These are phyloP conservation scores for Crossoptilon crossoptilon DNA, from an alignment of 2,797 vertebrate genomes.

Conservation along the genomic window DNA sequence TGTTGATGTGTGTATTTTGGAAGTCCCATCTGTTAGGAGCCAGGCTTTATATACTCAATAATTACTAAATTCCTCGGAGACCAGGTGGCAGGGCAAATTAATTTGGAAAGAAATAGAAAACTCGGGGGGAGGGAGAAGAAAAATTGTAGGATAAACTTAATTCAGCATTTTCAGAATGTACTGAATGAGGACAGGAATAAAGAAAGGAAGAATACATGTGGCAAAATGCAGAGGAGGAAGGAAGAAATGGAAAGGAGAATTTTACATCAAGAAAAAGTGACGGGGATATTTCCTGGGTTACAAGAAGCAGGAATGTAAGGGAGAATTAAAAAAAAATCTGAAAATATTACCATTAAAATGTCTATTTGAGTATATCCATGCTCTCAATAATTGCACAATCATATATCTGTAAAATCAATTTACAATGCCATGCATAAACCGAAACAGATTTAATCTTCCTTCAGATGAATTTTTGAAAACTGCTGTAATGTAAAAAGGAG, in stretches of 20 bases:
- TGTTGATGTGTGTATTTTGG: slow-evolving; percentile 55
- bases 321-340: not conserved
- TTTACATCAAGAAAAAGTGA: not conserved
- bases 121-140: not conserved
- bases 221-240: not conserved
- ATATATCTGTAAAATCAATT: not conserved
- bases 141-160: slow-evolving; percentile 37
- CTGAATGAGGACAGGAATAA: not conserved
- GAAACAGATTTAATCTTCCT: not conserved
- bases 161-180: slow-evolving; percentile 41
- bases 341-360: not conserved
- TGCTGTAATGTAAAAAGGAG: not conserved
- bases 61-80: slow-evolving; percentile 63
- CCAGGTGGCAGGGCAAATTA: slow-evolving; percentile 71
- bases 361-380: not conserved
- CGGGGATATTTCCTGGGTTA: not conserved
- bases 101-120: slow-evolving; percentile 67
- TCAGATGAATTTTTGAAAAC: not conserved
- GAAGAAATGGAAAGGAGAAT: not conserved
- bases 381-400: not conserved
- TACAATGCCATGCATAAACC: not conserved
- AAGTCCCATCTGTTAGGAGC: slow-evolving; percentile 64
- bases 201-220: not conserved
- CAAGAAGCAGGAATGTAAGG: not conserved
- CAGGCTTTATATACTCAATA: slow-evolving; percentile 64